Evolutionary conservation across 1,140 invertebrate species (phyloP), one percentile per base, ranked within the genome.

Genomic region (Neuroterus valhalla): DNA sequence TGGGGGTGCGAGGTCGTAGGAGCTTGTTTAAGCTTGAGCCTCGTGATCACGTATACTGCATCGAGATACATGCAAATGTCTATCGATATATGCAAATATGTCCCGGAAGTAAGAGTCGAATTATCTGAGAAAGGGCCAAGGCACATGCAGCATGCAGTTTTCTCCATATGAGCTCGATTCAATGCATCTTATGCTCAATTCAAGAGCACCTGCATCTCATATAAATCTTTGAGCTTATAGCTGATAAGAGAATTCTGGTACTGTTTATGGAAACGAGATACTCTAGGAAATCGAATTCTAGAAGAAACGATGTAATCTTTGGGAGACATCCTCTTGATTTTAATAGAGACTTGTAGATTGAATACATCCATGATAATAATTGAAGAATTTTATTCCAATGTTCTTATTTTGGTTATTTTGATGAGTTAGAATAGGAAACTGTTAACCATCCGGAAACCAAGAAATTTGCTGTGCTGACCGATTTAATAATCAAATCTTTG

Each of bases 11-110:
- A 26, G 55, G 55, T n/a, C n/a, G 12, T 15, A 62, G 55, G 31
- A 62, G 55, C 55, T 62, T 38, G 55, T 62, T 62, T 62, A 38
- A 62, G 55, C 21, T 62, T 62, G 23, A 31, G 55, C 55, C 31
- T 62, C 55, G 55, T 62, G 55, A 62, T 62, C 55, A 62, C 55
- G 55, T 62, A n/a, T n/a, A 62, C 31, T 62, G 55, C 31, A 23
- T 62, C 2, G 23, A 62, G 23, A 38, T 62, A 15, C 55, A 62
- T 62, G 23, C 55, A 62, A 62, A 62, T 62, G 23, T 62, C 15
- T 62, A 62, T 62, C 55, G 55, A 62, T 62, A 62, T 62, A 62
- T 62, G 55, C 55, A 62, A 62, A 62, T 62, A 62, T 62, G 31
- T 62, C 14, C 55, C 21, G 55, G 55, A 62, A 62, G 23, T 62